Base-by-base conservation (phyloP, 2,797 vertebrate genomes). In the Brachyalestes nurse region DNA sequence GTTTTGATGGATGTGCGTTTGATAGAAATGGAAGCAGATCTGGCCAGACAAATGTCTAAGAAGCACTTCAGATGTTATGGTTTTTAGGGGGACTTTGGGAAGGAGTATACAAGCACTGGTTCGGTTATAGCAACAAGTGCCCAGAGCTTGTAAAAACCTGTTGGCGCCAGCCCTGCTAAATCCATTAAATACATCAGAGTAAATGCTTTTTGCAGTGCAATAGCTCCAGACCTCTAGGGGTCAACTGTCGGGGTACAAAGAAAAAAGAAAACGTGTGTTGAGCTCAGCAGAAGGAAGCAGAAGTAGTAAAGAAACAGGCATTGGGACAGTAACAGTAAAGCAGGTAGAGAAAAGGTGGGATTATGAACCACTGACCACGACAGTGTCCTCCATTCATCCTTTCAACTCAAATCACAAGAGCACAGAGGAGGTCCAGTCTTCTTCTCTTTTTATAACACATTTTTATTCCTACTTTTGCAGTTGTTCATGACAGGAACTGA, bases 401-500 rank as follows among this genome's bases (percentile, higher is more conserved):
- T 66, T 6, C 23, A 23, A 45, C 42, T 49, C 17, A n/a, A 13
- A 6, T 34, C 49, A 72, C 23, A 19, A 45, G 34, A 75, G 49
- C 61, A 82, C 55, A 83, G 60, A 65, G n/a, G 75, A 34, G 79
- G 49, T 0, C 7, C 67, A 79, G 69, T 1, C 61, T 9, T 55
- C 58, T 70, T 28, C 74, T 66, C 34, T 72, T 90, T 94, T 93
- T 93, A 93, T 91, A 87, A 93, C 93, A 93, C 90, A 90, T 93
- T 93, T 86, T 89, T 88, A 94, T 95, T 95, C 93, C 93, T 94
- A 95, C 92, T 93, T 91, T 97, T 94, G 95, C 94, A 95, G 94
- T 96, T 96, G 94, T 95, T 95, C 93, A 96, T 97, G 95, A 98
- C 96, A 98, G 92, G 90, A 95, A 95, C 93, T 91, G 89, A 95